Base-by-base conservation (phyloP, 2,797 vertebrate genomes). In the Pterois miles region DNA sequence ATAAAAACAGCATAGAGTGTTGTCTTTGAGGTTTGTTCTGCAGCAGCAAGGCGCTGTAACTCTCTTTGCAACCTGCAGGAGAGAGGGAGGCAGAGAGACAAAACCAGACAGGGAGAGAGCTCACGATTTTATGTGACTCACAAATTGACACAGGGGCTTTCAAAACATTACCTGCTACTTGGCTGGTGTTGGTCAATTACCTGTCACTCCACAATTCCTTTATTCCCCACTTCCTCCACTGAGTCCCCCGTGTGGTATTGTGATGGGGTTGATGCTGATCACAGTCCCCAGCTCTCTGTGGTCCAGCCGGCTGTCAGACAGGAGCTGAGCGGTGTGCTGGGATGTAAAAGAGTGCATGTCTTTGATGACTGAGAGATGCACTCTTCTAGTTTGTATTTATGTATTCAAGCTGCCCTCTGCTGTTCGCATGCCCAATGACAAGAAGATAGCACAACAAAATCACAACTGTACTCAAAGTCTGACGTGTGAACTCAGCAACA, bases 351-450 rank as follows among this genome's bases (percentile, higher is more conserved):
- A 86, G 86, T 63, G 87, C 86, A 73, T 68, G 81, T 63, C 78
- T 89, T 83, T 86, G 90, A 93, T 83, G 89, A 85, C 76, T 80
- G 81, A 84, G 82, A 88, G 88, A 89, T 86, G 87, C 83, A 38
- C 83, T 62, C 71, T 75, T 76, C 84, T 86, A 70, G 86, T 90
- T 91, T 89, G 89, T 96, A 96, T 97, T 94, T 95, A 96, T 97
- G 96, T 96, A 97, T 98, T 97, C 93, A 97, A 98, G 97, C 96
- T 97, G 97, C 98, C 98, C 98, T 98, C 98, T 98, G 96, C 97
- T 97, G 98, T 96, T 93, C 90, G 88, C 89, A 91, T 91, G 80
- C 82, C 93, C 94, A 90, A 97, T 91, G 91, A 94, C 95, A 96
- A 76, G 84, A 29, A 80, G 72, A 59, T 16, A 52, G 65, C 89